Base-by-base conservation (phyloP, 1,140 invertebrate genomes). In the Hetaerina americana region DNA sequence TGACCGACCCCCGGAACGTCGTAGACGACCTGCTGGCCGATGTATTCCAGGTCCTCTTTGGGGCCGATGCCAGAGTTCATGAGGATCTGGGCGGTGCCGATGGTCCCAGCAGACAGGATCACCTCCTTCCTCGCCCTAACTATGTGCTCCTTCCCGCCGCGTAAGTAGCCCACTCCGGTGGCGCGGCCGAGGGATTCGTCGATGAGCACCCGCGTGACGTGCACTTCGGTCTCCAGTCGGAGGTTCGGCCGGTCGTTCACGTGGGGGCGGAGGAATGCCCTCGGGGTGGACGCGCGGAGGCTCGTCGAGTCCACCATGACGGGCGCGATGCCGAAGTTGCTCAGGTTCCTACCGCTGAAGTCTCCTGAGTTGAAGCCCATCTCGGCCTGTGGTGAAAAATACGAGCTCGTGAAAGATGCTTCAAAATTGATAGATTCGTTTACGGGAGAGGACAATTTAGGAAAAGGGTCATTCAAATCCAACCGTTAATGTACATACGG, bases 1-100 rank as follows among this genome's bases (percentile, higher is more conserved):
- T 87, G 83, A 0, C 91, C 90, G 1, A 93, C 91, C 0, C 90
- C 90, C 0, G 92, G 80, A 72, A 92, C 84, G 28, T 87, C 83
- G 0, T 87, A 80, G 0, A 83, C 67, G 8, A 83, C 74, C 79
- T 26, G 78, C 75, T 87, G 80, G 31, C 82, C 79, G 0, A 82
- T 75, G 26, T 77, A 70, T 27, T 75, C 66, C 0, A 88, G 78
- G 69, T 90, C 86, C n/a, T 86, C 81, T 66, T 81, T 84, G 0
- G 89, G 87, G 3, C 90, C 89, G 6, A 92, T 83, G 8, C 90
- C 90, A 26, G 88, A 90, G 0, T 90, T 80, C 70, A 91, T 79
- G 0, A 92, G 80, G 5, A 92, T 77, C 78, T 90, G 87, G 0
- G 89, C 88, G 0, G 87, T 87, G 75, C 86, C 86, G 12, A 89